phyloP scores from a whole-genome alignment of 2,888 invertebrate species.

The Meloe dianella region DNA sequence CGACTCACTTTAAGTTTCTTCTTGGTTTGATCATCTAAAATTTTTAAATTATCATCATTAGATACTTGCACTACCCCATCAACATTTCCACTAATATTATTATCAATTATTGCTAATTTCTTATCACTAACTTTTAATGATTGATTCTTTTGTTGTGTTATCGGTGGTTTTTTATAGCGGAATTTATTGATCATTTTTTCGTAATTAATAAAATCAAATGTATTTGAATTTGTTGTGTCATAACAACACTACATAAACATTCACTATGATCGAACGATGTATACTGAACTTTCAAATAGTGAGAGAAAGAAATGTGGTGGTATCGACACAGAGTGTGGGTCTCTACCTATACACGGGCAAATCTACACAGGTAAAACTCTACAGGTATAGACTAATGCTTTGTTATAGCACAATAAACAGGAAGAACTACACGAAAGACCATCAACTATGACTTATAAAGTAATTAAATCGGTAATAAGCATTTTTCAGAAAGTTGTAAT shows the following conservation, averaged over 20 bases:
- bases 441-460: neutral
- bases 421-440: neutral
- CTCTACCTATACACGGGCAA: constrained; percentile 40
- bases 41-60: neutral
- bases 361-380: constrained; percentile 41
- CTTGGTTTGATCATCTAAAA: constrained; percentile 39
- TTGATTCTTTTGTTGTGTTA: constrained; percentile 18
- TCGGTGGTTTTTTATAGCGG: constrained; percentile 54
- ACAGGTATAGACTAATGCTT: constrained; percentile 17
- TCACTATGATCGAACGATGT: constrained; percentile 38
- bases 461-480: neutral
- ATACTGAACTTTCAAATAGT: constrained; percentile 40
- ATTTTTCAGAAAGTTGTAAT: neutral
- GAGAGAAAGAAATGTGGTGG: constrained; percentile 18
- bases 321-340: constrained; percentile 24
- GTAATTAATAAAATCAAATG: neutral
- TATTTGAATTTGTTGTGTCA: neutral
- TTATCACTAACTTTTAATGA: constrained; percentile 14
- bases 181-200: constrained; percentile 56
- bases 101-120: constrained; percentile 17
- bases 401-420: neutral
- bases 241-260: constrained; percentile 21
- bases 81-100: constrained; percentile 35
- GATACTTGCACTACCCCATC: neutral
- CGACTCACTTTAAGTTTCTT: constrained; percentile 46